These are phyloP conservation scores for Tychaedon coryphoeus DNA, from an alignment of 2,113 vertebrate genomes.

Conservation along the genomic window DNA sequence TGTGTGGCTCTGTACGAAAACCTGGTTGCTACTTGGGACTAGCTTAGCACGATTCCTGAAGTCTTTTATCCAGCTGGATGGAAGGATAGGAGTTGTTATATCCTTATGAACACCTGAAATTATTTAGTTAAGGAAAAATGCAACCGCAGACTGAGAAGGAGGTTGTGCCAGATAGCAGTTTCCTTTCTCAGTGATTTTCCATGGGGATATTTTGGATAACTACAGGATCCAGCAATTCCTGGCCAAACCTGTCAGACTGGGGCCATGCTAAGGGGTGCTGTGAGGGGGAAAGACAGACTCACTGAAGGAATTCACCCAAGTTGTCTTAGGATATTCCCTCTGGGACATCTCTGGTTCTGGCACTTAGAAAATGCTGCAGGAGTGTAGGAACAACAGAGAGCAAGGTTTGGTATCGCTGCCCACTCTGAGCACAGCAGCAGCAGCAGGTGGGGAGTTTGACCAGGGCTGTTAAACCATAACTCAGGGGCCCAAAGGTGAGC, in stretches of 20 bases:
- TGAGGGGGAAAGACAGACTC: not conserved
- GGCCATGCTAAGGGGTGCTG: not conserved
- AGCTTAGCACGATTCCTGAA: not conserved
- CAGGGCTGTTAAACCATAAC: not conserved
- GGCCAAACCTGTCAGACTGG: not conserved
- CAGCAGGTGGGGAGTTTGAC: not conserved
- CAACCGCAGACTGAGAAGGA: not conserved
- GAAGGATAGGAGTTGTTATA: not conserved
- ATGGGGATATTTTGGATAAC: not conserved
- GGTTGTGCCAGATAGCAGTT: not conserved
- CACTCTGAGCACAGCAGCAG: not conserved
- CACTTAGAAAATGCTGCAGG: not conserved
- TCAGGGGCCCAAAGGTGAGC: not conserved
- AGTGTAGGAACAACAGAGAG: not conserved
- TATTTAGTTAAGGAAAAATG: not conserved
- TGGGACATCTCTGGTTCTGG: not conserved
- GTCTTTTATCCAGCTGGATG: not conserved
- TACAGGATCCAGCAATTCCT: not conserved
- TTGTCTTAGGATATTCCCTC: not conserved
- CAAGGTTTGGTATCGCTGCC: not conserved
- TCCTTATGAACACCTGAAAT: not conserved
- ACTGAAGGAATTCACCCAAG: not conserved
- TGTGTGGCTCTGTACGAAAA: not conserved
- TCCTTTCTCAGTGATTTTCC: not conserved
- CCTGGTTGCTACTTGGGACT: not conserved